A percentile compares a stretch with the other conserved stretches of the same genome.
Conservation (phyloP, 2,113 vertebrate genomes). For the Lates calcarifer region DNA sequence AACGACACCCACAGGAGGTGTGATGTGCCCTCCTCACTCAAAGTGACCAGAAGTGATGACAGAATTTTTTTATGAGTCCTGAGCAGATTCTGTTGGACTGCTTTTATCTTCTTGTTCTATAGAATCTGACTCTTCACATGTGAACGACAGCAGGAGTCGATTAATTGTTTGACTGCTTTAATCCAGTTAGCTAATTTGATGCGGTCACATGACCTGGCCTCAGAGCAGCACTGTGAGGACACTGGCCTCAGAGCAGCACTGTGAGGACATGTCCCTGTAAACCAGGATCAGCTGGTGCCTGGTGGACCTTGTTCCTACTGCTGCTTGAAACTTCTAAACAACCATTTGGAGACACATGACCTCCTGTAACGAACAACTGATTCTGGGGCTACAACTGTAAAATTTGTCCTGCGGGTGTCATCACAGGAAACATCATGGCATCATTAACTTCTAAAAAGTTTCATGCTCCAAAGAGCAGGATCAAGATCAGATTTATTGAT, state of each 20-base stretch:
- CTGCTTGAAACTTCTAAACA: not conserved
- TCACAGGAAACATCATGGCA: not conserved
- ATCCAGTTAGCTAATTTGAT: slow-evolving; percentile 27
- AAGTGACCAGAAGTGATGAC: slow-evolving; percentile 36
- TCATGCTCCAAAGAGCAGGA: not conserved
- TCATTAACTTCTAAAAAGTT: not conserved
- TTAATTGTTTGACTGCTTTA: not conserved
- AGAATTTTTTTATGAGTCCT: slow-evolving; percentile 43
- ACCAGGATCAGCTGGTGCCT: slow-evolving; percentile 13
- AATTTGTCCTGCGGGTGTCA: not conserved
- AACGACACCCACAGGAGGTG: slow-evolving; percentile 25
- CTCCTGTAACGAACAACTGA: no score
- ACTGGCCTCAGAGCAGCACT: no score
- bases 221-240: not conserved
- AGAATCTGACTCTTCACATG: slow-evolving; percentile 19
- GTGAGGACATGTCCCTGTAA: not conserved
- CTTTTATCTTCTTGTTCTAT: slow-evolving; percentile 30
- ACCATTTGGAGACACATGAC: not conserved
- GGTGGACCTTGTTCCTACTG: not conserved
- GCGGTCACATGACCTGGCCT: slow-evolving; percentile 13
- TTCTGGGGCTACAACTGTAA: not conserved
- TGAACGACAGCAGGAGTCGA: slow-evolving; percentile 11
- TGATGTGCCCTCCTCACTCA: slow-evolving; percentile 16
- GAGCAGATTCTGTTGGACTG: slow-evolving; percentile 1
- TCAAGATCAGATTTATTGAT: not conserved